Evolutionary conservation across 2,888 invertebrate species (phyloP).

Genomic region (Drosophila paranaensis): DNA sequence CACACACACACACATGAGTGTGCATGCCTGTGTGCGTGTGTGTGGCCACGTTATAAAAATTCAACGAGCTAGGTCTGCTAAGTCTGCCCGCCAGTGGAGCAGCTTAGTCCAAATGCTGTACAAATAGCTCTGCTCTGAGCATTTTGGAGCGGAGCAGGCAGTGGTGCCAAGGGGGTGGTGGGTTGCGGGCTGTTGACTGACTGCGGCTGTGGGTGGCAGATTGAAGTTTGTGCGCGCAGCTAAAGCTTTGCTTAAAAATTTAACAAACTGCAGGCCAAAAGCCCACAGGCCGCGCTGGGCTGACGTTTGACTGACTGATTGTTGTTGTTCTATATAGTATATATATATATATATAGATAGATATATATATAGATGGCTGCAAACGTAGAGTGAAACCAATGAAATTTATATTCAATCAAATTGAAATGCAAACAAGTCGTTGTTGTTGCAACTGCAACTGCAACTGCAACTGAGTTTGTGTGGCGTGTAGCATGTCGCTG

Average conservation of each 20-base stretch:
- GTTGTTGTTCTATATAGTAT: slow-evolving; percentile 39
- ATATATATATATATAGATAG: slow-evolving; percentile 34
- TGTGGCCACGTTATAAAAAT: slow-evolving; percentile 72
- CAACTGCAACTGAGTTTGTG: not conserved
- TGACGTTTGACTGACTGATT: slow-evolving; percentile 68
- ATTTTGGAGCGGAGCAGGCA: not conserved
- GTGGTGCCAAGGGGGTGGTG: too few species aligned
- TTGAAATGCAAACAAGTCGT: slow-evolving; percentile 74
- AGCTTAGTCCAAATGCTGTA: slow-evolving; percentile 53
- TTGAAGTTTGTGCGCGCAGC: slow-evolving; percentile 24
- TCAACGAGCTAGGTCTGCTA: slow-evolving; percentile 61
- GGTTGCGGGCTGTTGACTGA: not conserved
- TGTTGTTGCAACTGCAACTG: slow-evolving; percentile 23
- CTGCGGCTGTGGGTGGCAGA: not conserved
- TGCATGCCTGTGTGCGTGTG: slow-evolving; percentile 23
- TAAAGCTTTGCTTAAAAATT: slow-evolving; percentile 75
- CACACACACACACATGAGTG: slow-evolving; percentile 1
- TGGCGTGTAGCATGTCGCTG: slow-evolving; percentile 9
- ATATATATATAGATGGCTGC: slow-evolving; percentile 50
- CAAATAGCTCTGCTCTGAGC: slow-evolving; percentile 46
- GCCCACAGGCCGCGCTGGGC: slow-evolving; percentile 70
- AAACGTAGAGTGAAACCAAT: slow-evolving; percentile 44
- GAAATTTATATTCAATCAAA: slow-evolving; percentile 77
- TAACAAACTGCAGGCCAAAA: slow-evolving; percentile 76
- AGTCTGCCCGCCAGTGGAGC: slow-evolving; percentile 45